Conservation (phyloP, 2,113 vertebrate genomes). For the Oreotragus oreotragus region DNA sequence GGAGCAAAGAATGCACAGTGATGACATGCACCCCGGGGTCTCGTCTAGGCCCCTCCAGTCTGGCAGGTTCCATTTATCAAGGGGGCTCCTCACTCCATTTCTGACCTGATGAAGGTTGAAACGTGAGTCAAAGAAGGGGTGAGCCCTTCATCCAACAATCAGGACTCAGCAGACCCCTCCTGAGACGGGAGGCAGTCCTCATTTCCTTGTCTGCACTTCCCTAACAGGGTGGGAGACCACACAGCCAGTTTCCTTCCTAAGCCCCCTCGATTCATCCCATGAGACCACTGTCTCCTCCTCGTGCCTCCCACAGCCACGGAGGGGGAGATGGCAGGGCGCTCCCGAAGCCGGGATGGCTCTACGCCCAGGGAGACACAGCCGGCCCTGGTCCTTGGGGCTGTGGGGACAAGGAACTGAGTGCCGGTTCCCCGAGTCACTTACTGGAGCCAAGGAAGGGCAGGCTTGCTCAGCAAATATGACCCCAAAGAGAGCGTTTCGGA, state of each 20-base stretch:
- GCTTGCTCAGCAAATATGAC: not conserved
- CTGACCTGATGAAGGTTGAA: not conserved
- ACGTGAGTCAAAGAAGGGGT: not conserved
- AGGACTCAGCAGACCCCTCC: not conserved
- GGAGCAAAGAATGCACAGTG: not conserved
- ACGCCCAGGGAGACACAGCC: not conserved
- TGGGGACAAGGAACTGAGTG: not conserved
- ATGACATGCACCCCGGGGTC: rapidly evolving
- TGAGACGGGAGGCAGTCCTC: not conserved
- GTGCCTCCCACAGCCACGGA: not conserved
- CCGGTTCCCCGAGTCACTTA: not conserved
- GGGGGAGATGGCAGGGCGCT: not conserved
- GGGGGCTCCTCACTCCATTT: not conserved
- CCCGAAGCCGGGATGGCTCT: not conserved
- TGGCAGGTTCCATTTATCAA: not conserved
- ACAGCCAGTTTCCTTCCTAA: rapidly evolving
- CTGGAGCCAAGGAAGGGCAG: not conserved
- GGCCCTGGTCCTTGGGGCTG: rapidly evolving
- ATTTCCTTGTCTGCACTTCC: not conserved
- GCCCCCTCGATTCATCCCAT: not conserved
- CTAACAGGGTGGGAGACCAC: not conserved
- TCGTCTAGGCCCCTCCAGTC: not conserved
- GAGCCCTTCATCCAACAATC: not conserved
- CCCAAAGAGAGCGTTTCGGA: not conserved
- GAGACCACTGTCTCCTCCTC: not conserved